Evolutionary conservation across 2,888 invertebrate species (phyloP), one percentile per base, ranked within the genome.

Genomic region (Leucophora obtusa): DNA sequence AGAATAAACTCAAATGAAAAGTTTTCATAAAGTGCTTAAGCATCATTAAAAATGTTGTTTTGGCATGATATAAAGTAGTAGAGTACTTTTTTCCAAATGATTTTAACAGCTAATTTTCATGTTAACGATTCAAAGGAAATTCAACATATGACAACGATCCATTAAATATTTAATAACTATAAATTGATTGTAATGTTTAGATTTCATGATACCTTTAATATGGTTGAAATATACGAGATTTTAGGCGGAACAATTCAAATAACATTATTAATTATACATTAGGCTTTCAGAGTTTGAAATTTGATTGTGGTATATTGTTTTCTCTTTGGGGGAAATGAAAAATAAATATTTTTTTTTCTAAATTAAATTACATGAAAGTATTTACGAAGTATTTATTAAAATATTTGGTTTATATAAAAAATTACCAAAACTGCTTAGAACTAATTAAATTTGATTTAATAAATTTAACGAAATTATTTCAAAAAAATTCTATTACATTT

Each of bases 101-200:
- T 47, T 62, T 58, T 63, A 50, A 50, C 70, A 65, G 63, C 63
- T 56, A 76, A 76, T 76, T 59, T 63, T 70, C 69, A 11, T 56
- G 56, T 69, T 47, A n/a, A 47, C 43, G n/a, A n/a, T n/a, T n/a
- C n/a, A 54, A 60, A 75, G 10, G 17, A 21, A 62, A 56, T 50
- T 38, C 17, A 15, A 54, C 47, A 56, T n/a, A 21, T 33, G 21
- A 38, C 35, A 68, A 63, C 56, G 17, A 10, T 28, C 50, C 58
- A 69, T 50, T 69, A 69, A 58, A 58, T 33, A 11, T 47, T 7
- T 33, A 59, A 33, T 51, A 24, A 8, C 51, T 21, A 18, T 58
- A n/a, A 11, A 53, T 54, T 38, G 21, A 60, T 38, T 21, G 60
- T 33, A 62, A 50, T 18, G 15, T 50, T 56, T 43, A 14, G 17